Conservation (phyloP, 1,140 invertebrate genomes). For the Papilio aristodemus region DNA sequence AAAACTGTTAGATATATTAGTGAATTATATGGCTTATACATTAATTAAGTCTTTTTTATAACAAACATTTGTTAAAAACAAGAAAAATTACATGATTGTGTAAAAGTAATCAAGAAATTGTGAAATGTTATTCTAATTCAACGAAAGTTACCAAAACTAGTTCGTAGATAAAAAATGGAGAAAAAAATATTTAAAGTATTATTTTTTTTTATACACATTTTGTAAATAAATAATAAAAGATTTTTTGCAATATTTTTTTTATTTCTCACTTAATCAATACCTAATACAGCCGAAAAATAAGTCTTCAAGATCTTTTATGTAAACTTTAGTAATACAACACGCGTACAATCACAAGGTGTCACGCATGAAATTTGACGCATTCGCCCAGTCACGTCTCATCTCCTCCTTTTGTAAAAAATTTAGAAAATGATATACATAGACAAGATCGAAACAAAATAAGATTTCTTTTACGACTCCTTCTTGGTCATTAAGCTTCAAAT, state of each 20-base stretch:
- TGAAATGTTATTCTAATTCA: conserved; percentile 38
- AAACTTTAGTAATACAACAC: too few relatives aligned
- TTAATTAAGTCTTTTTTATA: conserved; percentile 6
- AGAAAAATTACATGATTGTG: background rate
- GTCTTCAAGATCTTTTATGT: too few relatives aligned
- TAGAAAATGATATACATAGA: too few relatives aligned
- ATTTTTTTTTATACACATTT: conserved; percentile 33
- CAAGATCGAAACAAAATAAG: too few relatives aligned
- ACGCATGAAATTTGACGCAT: too few relatives aligned
- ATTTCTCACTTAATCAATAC: too few relatives aligned
- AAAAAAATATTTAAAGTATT: conserved; percentile 32
- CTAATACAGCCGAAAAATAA: too few relatives aligned
- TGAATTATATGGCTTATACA: conserved; percentile 1
- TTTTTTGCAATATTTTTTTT: conserved; percentile 41
- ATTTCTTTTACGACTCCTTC: too few relatives aligned
- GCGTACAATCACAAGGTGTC: too few relatives aligned
- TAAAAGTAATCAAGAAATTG: conserved; percentile 1
- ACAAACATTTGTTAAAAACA: background rate
- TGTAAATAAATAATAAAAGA: conserved; percentile 57
- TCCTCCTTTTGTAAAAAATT: too few relatives aligned
- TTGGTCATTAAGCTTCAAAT: too few relatives aligned
- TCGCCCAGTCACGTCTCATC: too few relatives aligned
- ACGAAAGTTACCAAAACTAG: conserved; percentile 64
- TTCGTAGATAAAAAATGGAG: conserved; percentile 39
- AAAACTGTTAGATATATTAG: conserved; percentile 23